Percentiles rank a stretch among this genome's conserved stretches.
These are phyloP conservation scores for Parnassius apollo DNA, from an alignment of 2,888 invertebrate species.

Conservation along the genomic window DNA sequence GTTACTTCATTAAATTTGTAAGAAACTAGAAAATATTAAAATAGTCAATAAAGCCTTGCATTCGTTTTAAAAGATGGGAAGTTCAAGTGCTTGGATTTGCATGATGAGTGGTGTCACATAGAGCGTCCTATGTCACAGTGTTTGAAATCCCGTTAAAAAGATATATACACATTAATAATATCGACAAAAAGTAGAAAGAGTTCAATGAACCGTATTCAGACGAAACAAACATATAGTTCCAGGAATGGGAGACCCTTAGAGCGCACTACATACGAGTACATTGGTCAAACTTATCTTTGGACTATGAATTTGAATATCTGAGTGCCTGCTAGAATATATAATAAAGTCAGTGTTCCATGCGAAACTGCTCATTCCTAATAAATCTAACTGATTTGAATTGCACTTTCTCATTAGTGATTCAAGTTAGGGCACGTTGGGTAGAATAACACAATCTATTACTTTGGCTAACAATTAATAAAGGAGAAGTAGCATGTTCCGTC, in stretches of 20 bases:
- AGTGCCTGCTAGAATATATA: slow-evolving; percentile 66
- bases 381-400: slow-evolving; percentile 77
- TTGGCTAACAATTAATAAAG: slow-evolving; percentile 65
- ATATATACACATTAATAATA: too few species aligned
- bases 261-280: slow-evolving; percentile 38
- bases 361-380: slow-evolving; percentile 77
- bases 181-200: too few species aligned
- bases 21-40: too few species aligned
- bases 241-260: slow-evolving; percentile 33
- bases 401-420: slow-evolving; percentile 75
- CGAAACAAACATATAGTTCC: slow-evolving; percentile 27
- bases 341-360: slow-evolving; percentile 60
- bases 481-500: slow-evolving; percentile 33
- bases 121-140: too few species aligned
- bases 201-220: not conserved
- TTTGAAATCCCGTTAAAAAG: too few species aligned
- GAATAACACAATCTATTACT: slow-evolving; percentile 77
- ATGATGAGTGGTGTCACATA: too few species aligned
- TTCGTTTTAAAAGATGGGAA: too few species aligned
- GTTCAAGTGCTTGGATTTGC: too few species aligned
- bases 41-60: too few species aligned
- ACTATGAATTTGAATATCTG: slow-evolving; percentile 59
- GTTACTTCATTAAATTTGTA: too few species aligned
- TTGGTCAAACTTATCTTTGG: slow-evolving; percentile 53
- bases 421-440: slow-evolving; percentile 57